phyloP scores from a whole-genome alignment of 1,140 invertebrate genomes.

The Watersipora subatra region DNA sequence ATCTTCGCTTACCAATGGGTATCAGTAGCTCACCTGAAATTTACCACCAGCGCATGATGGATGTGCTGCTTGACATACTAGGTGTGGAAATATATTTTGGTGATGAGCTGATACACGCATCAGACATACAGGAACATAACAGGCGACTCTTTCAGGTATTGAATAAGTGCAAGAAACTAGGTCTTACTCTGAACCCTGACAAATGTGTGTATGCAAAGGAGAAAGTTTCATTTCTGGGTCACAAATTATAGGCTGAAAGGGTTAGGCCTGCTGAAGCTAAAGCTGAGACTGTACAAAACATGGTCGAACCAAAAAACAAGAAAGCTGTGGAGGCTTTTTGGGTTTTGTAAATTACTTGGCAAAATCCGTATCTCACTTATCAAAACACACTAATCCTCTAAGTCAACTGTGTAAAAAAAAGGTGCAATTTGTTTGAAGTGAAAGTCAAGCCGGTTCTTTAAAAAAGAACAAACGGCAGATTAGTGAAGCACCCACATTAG shows the following conservation, averaged over 20 bases:
- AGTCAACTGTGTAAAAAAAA: not conserved
- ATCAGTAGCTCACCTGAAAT: not conserved
- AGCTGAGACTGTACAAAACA: not conserved
- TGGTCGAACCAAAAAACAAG: not conserved
- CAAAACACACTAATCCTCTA: not conserved
- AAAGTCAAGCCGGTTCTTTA: not conserved
- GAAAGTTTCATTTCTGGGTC: not conserved
- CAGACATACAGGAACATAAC: not conserved
- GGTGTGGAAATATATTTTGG: too few species aligned
- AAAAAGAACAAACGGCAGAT: not conserved
- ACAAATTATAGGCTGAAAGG: not conserved
- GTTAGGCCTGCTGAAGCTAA: not conserved
- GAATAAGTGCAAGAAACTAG: not conserved
- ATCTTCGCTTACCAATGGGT: not conserved
- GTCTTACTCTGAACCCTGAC: not conserved
- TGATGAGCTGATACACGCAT: not conserved
- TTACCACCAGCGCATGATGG: not conserved
- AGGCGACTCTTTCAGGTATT: not conserved
- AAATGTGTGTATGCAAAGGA: not conserved
- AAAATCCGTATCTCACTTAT: not conserved
- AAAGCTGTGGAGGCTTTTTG: not conserved
- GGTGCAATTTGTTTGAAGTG: not conserved
- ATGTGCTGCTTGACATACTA: too few species aligned
- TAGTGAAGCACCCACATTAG: not conserved
- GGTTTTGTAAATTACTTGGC: not conserved